Evolutionary conservation across 2,888 invertebrate species (phyloP).

Genomic region (Abrostola tripartita): DNA sequence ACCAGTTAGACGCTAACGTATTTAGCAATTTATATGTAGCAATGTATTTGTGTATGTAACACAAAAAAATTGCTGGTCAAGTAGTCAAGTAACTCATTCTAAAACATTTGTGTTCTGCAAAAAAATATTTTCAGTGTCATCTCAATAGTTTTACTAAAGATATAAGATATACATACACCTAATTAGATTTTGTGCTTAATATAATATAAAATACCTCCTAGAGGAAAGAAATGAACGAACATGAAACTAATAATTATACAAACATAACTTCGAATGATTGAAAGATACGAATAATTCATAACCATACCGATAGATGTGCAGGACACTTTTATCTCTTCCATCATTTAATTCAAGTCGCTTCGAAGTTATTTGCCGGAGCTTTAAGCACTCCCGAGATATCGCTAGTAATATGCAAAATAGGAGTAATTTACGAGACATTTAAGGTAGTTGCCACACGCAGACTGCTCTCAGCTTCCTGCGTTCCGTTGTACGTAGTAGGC

Average conservation of each 20-base stretch:
- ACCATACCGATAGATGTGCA: not conserved
- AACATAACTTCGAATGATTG: not conserved
- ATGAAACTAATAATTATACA: not conserved
- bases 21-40: not conserved
- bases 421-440: conserved; percentile 43
- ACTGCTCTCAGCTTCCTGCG: conserved; percentile 51
- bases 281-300: not conserved
- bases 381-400: conserved; percentile 40
- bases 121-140: too few relatives aligned
- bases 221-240: too few relatives aligned
- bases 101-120: too few relatives aligned
- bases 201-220: too few relatives aligned
- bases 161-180: too few relatives aligned
- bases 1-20: not conserved
- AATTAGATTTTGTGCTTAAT: too few relatives aligned
- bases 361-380: conserved; percentile 34
- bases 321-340: conserved; percentile 24
- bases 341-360: conserved; percentile 26
- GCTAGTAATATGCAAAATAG: conserved; percentile 44
- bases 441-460: conserved; percentile 38
- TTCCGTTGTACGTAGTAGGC: conserved; percentile 17
- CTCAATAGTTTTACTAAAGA: too few relatives aligned
- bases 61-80: too few relatives aligned
- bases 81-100: too few relatives aligned
- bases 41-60: too few relatives aligned